phyloP scores from a whole-genome alignment of 1,140 invertebrate species.

The Lysiphlebus fabarum region DNA sequence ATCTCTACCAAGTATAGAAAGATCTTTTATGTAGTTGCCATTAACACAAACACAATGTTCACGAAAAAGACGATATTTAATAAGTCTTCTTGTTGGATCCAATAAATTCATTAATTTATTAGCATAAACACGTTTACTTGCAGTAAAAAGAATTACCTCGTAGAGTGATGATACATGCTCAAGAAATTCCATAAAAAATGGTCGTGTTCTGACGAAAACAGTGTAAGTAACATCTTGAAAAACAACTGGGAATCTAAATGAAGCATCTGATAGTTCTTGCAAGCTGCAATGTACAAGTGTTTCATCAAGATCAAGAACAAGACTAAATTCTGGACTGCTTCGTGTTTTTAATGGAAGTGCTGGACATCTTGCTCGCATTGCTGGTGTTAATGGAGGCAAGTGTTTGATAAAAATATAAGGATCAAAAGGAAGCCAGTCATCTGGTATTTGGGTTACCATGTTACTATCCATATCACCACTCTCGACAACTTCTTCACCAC shows the following conservation, averaged over 20 bases:
- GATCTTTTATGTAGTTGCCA: constrained; percentile 96
- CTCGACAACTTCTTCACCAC: constrained; percentile 54
- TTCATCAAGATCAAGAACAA: constrained; percentile 90
- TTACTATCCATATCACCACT: constrained; percentile 56
- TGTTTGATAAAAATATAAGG: constrained; percentile 90
- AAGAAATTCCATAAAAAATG: constrained; percentile 88
- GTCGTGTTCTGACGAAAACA: constrained; percentile 89
- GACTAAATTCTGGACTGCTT: constrained; percentile 89
- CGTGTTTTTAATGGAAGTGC: constrained; percentile 90
- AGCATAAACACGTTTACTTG: constrained; percentile 93
- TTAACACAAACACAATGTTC: constrained; percentile 95
- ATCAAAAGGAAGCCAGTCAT: constrained; percentile 81
- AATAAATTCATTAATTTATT: constrained; percentile 91
- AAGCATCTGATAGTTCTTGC: constrained; percentile 86
- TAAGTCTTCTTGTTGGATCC: constrained; percentile 84
- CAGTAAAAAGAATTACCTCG: constrained; percentile 95
- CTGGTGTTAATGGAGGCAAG: constrained; percentile 83
- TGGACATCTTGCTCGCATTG: constrained; percentile 81
- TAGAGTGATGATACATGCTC: constrained; percentile 85
- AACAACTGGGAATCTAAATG: constrained; percentile 89
- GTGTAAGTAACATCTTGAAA: constrained; percentile 89
- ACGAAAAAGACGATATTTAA: constrained; percentile 88
- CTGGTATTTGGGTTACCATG: constrained; percentile 60
- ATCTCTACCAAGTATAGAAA: constrained; percentile 89
- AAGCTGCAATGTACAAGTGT: constrained; percentile 94